These are phyloP conservation scores for Tenthredo scrophulariae DNA, from an alignment of 2,888 invertebrate species.

Conservation along the genomic window DNA sequence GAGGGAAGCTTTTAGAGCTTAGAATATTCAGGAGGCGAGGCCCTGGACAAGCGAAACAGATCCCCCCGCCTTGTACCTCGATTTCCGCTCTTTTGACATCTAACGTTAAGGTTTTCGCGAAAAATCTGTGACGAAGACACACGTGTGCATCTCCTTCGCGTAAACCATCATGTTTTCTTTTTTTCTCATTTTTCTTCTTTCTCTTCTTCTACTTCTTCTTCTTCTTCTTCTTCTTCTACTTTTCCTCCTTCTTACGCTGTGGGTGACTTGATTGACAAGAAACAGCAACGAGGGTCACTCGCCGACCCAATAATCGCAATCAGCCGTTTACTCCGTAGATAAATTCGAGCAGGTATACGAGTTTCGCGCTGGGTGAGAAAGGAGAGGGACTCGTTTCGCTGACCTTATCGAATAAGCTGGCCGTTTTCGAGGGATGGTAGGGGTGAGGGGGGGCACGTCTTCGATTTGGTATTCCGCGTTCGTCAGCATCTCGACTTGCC, in stretches of 20 bases:
- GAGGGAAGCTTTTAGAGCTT: slow-evolving; percentile 77
- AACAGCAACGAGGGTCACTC: slow-evolving; percentile 32
- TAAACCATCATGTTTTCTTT: background rate
- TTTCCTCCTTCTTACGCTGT: background rate
- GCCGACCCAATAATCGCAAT: slow-evolving; percentile 39
- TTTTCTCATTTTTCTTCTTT: background rate
- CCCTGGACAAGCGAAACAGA: slow-evolving; percentile 71
- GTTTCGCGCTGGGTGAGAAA: background rate
- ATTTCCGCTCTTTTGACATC: slow-evolving; percentile 56
- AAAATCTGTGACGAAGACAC: background rate
- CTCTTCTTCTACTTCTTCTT: background rate
- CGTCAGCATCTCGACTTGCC: slow-evolving; percentile 60
- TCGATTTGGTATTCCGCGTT: slow-evolving; percentile 74
- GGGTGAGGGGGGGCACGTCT: slow-evolving; percentile 58
- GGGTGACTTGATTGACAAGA: slow-evolving; percentile 31
- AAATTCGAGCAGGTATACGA: slow-evolving; percentile 30
- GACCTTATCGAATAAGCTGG: slow-evolving; percentile 50
- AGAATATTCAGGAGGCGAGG: slow-evolving; percentile 76
- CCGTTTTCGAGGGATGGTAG: background rate
- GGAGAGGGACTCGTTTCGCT: slow-evolving; percentile 50
- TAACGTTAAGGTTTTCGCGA: slow-evolving; percentile 38
- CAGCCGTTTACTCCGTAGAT: slow-evolving; percentile 39
- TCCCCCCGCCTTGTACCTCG: slow-evolving; percentile 48
- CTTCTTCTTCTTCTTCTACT: background rate
- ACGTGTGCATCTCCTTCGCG: background rate